Evolutionary conservation across 2,888 invertebrate genomes (phyloP), one percentile per base, ranked within the genome.

Genomic region (Nematopogon swammerdamellus): DNA sequence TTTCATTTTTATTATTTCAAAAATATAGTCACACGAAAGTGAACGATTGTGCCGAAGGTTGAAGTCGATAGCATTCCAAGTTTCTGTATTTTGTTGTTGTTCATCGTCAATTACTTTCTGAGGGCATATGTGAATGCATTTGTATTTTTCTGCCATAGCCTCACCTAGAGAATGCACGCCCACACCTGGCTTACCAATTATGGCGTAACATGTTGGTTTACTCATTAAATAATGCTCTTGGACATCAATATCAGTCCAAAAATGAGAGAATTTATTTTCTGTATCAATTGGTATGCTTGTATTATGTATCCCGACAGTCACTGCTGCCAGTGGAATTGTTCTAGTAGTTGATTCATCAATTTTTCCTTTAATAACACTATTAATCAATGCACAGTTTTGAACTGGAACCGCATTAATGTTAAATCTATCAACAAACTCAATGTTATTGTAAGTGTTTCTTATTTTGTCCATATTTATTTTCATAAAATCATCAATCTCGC

Each of bases 171-270:
- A 64, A 51, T 69, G 69, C 46, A 77, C 70, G 20, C 80, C 81
- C 19, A 80, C 61, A 2, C 80, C 82, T 1, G 84, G 82, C 70
- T 87, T 86, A 1, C 85, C 81, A 19, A 85, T 58, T 54, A 87
- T 80, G 43, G 84, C 58, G 59, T 84, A 86, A 47, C 77, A 82
- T 8, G 80, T 70, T 8, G 87, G 85, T 51, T 74, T 75, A 2
- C 68, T 63, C 44, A 60, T 60, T 6, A 86, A 63, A 55, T 74
- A 82, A 20, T 68, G 60, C 54, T 72, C 65, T 60, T 81, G 82
- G 1, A 82, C 77, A 55, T 77, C 79, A 56, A 72, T 64, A 57
- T 84, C 82, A 44, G 73, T 73, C 69, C 83, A 85, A 10, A 68
- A 58, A 55, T 77, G 57, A 45, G 63, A 53, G 50, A 56, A 60